Percentiles rank a stretch among this genome's conserved stretches.
Evolutionary conservation across 2,113 vertebrate species (phyloP).

Genomic region (Himantopus leucocephalus): DNA sequence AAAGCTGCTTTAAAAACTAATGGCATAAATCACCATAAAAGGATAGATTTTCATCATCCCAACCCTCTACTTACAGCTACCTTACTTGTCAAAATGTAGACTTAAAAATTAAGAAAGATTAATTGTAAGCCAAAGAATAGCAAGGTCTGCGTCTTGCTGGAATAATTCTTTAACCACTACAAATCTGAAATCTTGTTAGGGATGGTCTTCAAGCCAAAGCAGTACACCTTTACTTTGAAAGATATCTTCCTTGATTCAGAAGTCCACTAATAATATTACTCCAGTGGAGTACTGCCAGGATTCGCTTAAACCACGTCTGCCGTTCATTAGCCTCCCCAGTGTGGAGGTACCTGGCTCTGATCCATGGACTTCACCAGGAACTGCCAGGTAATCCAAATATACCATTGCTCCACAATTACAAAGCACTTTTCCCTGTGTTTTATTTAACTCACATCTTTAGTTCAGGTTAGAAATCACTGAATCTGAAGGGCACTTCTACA

Average conservation of each 20-base stretch:
- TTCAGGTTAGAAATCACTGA: not conserved
- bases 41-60: not conserved
- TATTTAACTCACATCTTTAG: not conserved
- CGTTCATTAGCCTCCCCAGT: not conserved
- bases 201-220: not conserved
- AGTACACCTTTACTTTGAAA: not conserved
- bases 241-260: not conserved
- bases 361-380: not conserved
- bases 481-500: not conserved
- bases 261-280: not conserved
- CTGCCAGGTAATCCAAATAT: not conserved
- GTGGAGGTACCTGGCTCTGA: too few relatives aligned
- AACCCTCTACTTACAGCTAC: not conserved
- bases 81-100: not conserved
- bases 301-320: not conserved
- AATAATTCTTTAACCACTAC: not conserved
- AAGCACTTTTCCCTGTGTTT: not conserved
- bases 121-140: not conserved
- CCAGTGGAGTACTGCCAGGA: not conserved
- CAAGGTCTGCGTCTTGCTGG: not conserved
- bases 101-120: not conserved
- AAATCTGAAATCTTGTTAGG: not conserved
- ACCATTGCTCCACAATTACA: not conserved
- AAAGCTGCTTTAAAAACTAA: not conserved
- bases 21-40: not conserved